Evolutionary conservation across 92 coral and sea anemone species (phyloP), one percentile per base, ranked within the genome.

Genomic region (Actinernus sp.): DNA sequence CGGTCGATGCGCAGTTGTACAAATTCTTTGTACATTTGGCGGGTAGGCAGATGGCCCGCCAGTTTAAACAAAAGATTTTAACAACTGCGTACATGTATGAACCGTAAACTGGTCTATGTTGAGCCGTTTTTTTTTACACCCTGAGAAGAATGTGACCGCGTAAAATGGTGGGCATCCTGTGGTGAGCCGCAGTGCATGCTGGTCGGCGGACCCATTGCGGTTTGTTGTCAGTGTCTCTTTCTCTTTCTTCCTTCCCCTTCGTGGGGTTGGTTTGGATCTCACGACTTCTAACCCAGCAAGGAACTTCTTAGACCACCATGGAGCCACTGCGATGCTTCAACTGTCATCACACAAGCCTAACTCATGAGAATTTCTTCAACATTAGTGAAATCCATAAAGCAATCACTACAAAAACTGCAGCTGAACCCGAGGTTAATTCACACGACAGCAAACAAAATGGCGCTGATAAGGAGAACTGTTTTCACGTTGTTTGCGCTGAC

Each of bases 251-350:
- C 41, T 36, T 36, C 41, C 41, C 41, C 41, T 7, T 36, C 41
- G 7, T 14, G 7, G 41, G 41, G 41, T 7, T 36, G 8, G 41
- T 36, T 14, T 7, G 8, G 41, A 36, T 36, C 41, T 7, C 67
- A 39, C 4, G 2, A 37, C 23, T 18, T 22, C 22, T 9, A 10
- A 46, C 27, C 20, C 20, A 14, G 37, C 31, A 37, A 41, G 43
- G 21, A 22, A 30, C 3, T 20, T 34, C 11, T 14, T 20, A 16
- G 17, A 29, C 59, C 48, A 23, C 21, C 55, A 93, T 93, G 98
- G 93, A 90, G 30, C 73, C 84, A 45, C 65, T 87, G 40, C 84
- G 90, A 33, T 94, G 98, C 85, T 94, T 94, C 47, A 94, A 94
- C 83, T 94, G 98, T 54, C 87, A 76, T 31, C 84, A 88, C 49